Base-by-base conservation (phyloP, 92 coral and sea anemone genomes). In the Epizoanthus illoricatus region DNA sequence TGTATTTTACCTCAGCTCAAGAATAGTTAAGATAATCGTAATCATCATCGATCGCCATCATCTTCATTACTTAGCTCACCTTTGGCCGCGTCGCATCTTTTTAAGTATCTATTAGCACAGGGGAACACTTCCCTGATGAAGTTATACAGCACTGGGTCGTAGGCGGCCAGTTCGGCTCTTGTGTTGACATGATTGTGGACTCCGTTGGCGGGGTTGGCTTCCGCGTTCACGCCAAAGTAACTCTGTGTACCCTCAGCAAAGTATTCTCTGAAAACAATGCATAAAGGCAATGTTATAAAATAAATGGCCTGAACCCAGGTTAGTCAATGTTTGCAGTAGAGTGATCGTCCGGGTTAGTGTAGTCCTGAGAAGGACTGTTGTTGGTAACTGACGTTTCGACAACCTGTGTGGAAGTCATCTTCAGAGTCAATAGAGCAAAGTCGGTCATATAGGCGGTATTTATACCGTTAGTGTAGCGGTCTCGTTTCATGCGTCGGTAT, bases 181-280 rank as follows among this genome's bases (percentile, higher is more conserved):
- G 99, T 96, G 80, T 96, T 88, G 40, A 96, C 89, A 85, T 89
- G 91, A 63, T 93, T 93, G 85, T 96, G 99, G 20, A 96, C 75
- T 17, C 97, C 97, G 59, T 96, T 96, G 7, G 94, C 82, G 33
- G 88, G 93, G 39, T 76, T 85, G 4, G 86, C 84, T 47, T 91
- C 91, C 20, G 91, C 99, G 79, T 96, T 96, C 43, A 89, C 94
- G 15, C 89, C 92, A 67, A 91, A 96, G 79, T 60, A 96, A 61
- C 98, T 93, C 85, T 96, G 99, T 23, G 99, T 88, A 39, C 99
- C 99, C 75, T 96, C 99, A 61, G 99, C 97, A 62, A 96, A 85
- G 81, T 96, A 96, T 69, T 96, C 99, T 63, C 81, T 76, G 68
- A 60, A 76, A 75, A 23, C 7, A 21, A 16, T 7, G 36, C 4